A percentile compares a stretch with the other conserved stretches of the same genome.
Evolutionary conservation across 2,797 vertebrate species (phyloP).

Genomic region (Sardinella longiceps): DNA sequence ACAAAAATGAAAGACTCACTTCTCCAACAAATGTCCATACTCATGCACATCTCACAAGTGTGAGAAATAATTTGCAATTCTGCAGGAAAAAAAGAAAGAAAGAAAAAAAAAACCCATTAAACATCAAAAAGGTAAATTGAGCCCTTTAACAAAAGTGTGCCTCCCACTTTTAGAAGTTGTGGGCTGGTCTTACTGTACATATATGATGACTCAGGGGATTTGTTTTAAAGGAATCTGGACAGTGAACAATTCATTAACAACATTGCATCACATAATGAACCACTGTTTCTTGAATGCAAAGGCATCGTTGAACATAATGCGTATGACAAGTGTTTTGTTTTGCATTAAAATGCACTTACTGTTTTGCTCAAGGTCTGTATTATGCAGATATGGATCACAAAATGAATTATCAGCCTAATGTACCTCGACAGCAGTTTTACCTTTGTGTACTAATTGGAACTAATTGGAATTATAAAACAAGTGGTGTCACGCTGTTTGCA

Average conservation of each 20-base stretch:
- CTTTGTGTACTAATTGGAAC: background rate
- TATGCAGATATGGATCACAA: background rate
- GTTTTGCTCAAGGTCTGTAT: background rate
- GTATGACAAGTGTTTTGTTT: background rate
- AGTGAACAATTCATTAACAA: background rate
- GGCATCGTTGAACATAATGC: background rate
- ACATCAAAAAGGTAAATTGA: too few relatives aligned
- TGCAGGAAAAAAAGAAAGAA: too few relatives aligned
- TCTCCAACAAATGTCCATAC: too few relatives aligned
- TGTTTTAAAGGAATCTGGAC: background rate
- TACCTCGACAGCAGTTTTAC: background rate
- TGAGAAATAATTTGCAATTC: background rate
- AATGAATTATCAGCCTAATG: background rate
- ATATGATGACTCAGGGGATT: too few relatives aligned
- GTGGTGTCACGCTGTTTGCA: background rate
- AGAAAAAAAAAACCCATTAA: too few relatives aligned
- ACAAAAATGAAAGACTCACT: too few relatives aligned
- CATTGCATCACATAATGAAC: background rate
- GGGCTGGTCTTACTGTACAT: background rate
- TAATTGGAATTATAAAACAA: constrained; percentile 5
- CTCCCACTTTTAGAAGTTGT: background rate
- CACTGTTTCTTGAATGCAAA: background rate
- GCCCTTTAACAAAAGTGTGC: background rate
- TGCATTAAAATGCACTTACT: background rate
- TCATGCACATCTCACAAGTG: background rate